Percentiles rank a stretch among this genome's conserved stretches.
These are phyloP conservation scores for Scolanthus callimorphus DNA, from an alignment of 92 coral and sea anemone genomes.

Conservation along the genomic window DNA sequence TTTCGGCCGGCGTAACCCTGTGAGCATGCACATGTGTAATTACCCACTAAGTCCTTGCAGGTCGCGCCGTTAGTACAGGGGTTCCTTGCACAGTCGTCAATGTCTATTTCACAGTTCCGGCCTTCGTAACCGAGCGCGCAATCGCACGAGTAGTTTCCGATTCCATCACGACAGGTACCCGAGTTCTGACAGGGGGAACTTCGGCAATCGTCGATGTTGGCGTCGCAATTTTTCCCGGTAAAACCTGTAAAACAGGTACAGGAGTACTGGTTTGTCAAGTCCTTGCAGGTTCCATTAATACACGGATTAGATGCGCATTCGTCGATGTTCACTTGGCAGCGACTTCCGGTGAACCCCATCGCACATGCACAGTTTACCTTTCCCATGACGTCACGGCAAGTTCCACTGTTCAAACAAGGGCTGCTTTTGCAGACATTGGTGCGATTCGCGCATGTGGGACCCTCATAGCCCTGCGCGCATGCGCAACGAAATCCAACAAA, in stretches of 20 bases:
- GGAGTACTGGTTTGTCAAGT: constrained; percentile 44
- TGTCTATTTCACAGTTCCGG: constrained; percentile 35
- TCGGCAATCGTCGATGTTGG: constrained; percentile 58
- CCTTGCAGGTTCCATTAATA: constrained; percentile 34
- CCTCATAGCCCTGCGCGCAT: constrained; percentile 13
- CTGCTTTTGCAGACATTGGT: constrained; percentile 46
- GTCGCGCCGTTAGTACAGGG: constrained; percentile 56
- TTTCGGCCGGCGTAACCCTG: constrained; percentile 47
- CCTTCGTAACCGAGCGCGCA: constrained; percentile 59
- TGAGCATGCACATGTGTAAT: constrained; percentile 44
- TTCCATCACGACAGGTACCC: constrained; percentile 42
- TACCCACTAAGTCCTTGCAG: constrained; percentile 37
- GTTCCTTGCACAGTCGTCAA: constrained; percentile 57
- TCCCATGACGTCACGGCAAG: constrained; percentile 44
- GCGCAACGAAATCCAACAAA: background rate
- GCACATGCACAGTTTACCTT: constrained; percentile 52
- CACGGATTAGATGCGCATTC: constrained; percentile 63
- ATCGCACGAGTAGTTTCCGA: constrained; percentile 51
- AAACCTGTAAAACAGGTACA: constrained; percentile 54
- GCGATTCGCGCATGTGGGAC: constrained; percentile 38
- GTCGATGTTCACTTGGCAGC: constrained; percentile 42
- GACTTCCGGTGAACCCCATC: constrained; percentile 48
- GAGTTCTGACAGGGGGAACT: constrained; percentile 49
- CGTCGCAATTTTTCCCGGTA: constrained; percentile 53
- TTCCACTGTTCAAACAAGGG: constrained; percentile 50